Conservation (phyloP, 2,113 vertebrate species). For the Budorcas taxicolor region DNA sequence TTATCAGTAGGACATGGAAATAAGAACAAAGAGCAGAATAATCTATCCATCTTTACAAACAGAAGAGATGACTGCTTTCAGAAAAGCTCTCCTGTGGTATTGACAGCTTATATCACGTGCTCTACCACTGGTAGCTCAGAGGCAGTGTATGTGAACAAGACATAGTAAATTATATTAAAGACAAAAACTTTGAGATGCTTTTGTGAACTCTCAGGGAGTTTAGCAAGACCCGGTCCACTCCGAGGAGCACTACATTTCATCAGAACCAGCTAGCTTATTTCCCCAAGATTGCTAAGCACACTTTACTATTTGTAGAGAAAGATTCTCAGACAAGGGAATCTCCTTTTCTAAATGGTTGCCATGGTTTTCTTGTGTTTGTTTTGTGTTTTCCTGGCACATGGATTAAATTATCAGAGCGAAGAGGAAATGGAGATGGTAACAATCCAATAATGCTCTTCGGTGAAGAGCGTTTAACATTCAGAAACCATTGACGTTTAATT, state of each 20-base stretch:
- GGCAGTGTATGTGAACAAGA: not conserved
- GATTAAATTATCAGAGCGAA: not conserved
- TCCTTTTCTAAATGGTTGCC: slow-evolving; percentile 40
- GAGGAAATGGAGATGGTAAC: not conserved
- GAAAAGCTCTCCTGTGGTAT: not conserved
- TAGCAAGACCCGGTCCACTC: not conserved
- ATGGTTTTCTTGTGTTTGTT: slow-evolving; percentile 27
- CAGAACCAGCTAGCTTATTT: not conserved
- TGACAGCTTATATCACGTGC: not conserved
- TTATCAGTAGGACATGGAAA: not conserved
- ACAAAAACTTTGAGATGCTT: not conserved
- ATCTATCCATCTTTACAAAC: not conserved
- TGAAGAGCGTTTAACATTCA: slow-evolving; percentile 21
- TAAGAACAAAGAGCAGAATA: not conserved
- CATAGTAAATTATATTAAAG: not conserved
- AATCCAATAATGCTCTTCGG: slow-evolving; percentile 43
- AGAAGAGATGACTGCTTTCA: not conserved
- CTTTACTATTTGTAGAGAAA: not conserved
- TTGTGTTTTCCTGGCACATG: not conserved
- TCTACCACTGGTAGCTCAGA: not conserved
- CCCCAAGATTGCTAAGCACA: not conserved
- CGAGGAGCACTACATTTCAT: not conserved
- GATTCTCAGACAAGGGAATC: not conserved
- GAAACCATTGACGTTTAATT: slow-evolving; percentile 23
- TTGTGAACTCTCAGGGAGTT: not conserved